Base-by-base conservation (phyloP, 2,113 vertebrate genomes). In the Kryptolebias marmoratus region DNA sequence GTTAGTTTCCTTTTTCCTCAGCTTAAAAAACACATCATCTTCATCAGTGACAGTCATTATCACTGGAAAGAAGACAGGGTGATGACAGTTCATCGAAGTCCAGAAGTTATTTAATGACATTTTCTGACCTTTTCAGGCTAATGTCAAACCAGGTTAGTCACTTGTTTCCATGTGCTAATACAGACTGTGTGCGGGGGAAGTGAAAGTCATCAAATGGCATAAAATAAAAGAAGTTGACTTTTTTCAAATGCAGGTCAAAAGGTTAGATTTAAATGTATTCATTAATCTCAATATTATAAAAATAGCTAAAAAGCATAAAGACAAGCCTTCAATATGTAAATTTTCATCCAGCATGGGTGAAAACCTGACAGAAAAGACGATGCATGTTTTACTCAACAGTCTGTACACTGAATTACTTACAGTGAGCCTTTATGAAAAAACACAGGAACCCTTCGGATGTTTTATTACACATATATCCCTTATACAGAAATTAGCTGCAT, bases 91-190 rank as follows among this genome's bases (percentile, higher is more conserved):
- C 10, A 31, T 72, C 2, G 18, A 14, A 53, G 10, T 10, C 1
- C 1, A 15, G 31, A 15, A 22, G 27, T 55, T 74, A 15, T 63
- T 59, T 56, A 67, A 71, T 67, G 47, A 55, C 44, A 75, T 44
- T n/a, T 31, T 67, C 9, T 70, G 12, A 64, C 45, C 36, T 63
- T 72, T 75, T 50, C 53, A 64, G 53, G 1, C 4, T 67, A 45
- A 64, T 39, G 42, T 68, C 28, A 45, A 18, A 18, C 13, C 36
- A 11, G 16, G 53, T 64, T 30, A 45, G 10, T 32, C 71, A 56
- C 48, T n/a, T 58, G 16, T 36, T 53, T 36, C 27, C 2, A 13
- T 39, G n/a, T 48, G 39, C 68, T 16, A 16, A 50, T 44, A 31
- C 58, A 55, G 31, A 11, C n/a, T 61, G 52, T 50, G 4, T 28